phyloP scores from a whole-genome alignment of 2,797 vertebrate species.

The Diglossa cyanea region DNA sequence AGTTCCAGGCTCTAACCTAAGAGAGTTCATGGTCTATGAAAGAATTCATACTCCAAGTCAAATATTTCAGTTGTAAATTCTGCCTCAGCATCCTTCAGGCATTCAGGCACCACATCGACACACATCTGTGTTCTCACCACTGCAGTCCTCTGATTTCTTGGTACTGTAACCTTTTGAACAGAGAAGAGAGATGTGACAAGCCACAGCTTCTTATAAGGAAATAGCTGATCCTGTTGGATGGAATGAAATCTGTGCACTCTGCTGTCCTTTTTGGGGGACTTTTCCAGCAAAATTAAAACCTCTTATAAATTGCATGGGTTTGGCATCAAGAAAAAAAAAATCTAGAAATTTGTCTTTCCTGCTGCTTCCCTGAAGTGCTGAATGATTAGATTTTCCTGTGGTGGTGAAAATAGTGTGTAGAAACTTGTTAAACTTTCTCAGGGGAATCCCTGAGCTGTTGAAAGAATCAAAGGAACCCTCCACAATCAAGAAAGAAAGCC shows the following conservation, averaged over 20 bases:
- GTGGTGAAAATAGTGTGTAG: not conserved
- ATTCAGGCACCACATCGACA: not conserved
- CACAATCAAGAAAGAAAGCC: not conserved
- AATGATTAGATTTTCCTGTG: not conserved
- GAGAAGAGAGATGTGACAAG: not conserved
- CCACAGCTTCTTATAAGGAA: not conserved
- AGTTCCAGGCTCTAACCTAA: not conserved
- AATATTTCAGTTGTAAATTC: not conserved
- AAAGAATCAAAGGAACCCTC: not conserved
- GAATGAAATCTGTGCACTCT: not conserved
- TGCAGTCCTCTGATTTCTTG: not conserved
- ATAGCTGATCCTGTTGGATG: not conserved
- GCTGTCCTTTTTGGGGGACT: not conserved
- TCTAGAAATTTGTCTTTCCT: not conserved
- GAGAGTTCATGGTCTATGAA: not conserved
- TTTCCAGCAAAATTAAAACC: not conserved
- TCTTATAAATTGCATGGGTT: not conserved
- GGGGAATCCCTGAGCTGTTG: not conserved
- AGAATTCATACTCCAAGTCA: not conserved
- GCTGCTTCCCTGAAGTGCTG: not conserved
- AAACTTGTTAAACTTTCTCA: not conserved
- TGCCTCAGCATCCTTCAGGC: not conserved
- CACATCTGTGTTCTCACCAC: not conserved
- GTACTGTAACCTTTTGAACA: not conserved
- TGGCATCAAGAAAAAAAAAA: not conserved